Evolutionary conservation across 2,888 invertebrate genomes (phyloP), one percentile per base, ranked within the genome.

Genomic region (Brassicogethes aeneus): DNA sequence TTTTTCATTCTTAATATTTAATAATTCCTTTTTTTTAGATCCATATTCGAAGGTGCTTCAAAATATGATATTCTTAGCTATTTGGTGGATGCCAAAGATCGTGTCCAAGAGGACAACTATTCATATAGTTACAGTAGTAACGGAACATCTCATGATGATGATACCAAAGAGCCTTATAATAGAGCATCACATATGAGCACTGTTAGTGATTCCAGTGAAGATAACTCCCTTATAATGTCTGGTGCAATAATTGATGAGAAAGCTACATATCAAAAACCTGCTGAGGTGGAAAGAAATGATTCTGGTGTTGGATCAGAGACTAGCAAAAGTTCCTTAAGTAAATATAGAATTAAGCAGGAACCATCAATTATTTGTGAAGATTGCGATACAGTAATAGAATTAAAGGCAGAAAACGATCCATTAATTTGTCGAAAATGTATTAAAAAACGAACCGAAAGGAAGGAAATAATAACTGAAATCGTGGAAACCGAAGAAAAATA

Each of bases 401-500:
- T 82, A 16, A 79, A 83, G 65, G 66, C 82, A 42, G 82, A 83
- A 38, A 84, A 85, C 47, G 85, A 86, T 16, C 85, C 87, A 1
- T 69, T 88, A 45, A 80, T 89, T 17, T 95, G 93, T 66, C 77
- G 87, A 48, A 89, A 91, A 64, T 95, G 95, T 65, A 76, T 82
- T 43, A 88, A 91, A 61, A 86, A 87, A 59, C 76, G 93, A 41
- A 80, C 86, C 5, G 94, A 95, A 64, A 77, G 94, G 40, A 91
- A 92, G 61, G 93, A 95, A 72, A 94, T 93, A 23, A 85, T 95
- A 38, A 86, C 86, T 2, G 95, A 95, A 73, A 91, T 95, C 46
- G 88, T 93, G 2, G 94, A 95, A 69, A 95, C 95, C 2, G 95
- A 95, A 70, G 85, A 92, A 61, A 95, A 93, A 61, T 95, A 95